A percentile compares a stretch with the other conserved stretches of the same genome.
Conservation (phyloP, 1,140 invertebrate genomes). For the Parasteatoda tepidariorum region DNA sequence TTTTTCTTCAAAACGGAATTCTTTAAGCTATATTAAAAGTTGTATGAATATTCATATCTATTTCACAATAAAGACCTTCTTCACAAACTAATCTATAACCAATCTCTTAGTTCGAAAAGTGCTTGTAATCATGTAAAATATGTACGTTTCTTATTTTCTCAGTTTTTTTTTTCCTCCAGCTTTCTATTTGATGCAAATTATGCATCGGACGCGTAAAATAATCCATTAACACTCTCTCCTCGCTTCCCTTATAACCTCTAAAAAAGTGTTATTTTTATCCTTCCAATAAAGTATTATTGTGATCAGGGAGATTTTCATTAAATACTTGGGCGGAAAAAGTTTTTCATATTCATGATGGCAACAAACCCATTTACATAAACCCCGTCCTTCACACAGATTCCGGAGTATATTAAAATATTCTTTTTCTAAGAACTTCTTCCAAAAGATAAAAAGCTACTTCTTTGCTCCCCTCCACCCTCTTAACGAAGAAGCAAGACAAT, state of each 20-base stretch:
- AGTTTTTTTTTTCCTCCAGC: not conserved
- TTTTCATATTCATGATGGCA: conserved; percentile 60
- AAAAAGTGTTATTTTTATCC: conserved; percentile 58
- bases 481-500: conserved; percentile 25
- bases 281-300: conserved; percentile 57
- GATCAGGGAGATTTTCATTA: conserved; percentile 57
- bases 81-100: not conserved
- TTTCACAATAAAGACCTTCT: conserved; percentile 28
- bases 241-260: not conserved
- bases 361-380: conserved; percentile 58
- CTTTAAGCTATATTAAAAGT: conserved; percentile 9
- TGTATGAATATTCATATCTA: conserved; percentile 46
- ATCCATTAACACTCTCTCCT: conserved; percentile 53
- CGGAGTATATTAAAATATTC: conserved; percentile 56
- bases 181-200: conserved; percentile 32
- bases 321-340: conserved; percentile 35
- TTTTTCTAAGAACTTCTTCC: not conserved
- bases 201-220: conserved; percentile 54
- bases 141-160: conserved; percentile 16
- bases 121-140: conserved; percentile 40
- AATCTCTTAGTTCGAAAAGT: conserved; percentile 36
- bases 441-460: conserved; percentile 1
- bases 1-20: conserved; percentile 4
- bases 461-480: conserved; percentile 33
- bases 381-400: conserved; percentile 17